phyloP scores from a whole-genome alignment of 2,888 invertebrate genomes.

The Drosophila prolongata region DNA sequence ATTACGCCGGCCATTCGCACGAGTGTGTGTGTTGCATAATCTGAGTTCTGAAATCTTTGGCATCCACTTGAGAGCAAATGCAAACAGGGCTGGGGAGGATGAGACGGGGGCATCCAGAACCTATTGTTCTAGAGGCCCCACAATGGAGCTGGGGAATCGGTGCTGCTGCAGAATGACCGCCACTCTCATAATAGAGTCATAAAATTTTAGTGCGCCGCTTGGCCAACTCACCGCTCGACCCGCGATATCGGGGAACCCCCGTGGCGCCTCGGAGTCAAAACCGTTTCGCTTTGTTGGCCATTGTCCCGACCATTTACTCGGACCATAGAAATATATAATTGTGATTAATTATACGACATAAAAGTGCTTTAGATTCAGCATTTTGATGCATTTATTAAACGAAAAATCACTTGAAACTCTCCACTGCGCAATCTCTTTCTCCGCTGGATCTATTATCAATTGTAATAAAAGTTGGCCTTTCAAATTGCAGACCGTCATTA shows the following conservation, averaged over 20 bases:
- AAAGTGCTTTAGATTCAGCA: slow-evolving; percentile 77
- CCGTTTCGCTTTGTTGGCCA: slow-evolving; percentile 77
- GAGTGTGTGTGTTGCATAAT: slow-evolving; percentile 59
- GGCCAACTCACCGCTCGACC: slow-evolving; percentile 40
- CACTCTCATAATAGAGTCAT: slow-evolving; percentile 79
- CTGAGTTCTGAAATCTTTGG: slow-evolving; percentile 72
- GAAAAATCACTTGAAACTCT: slow-evolving; percentile 76
- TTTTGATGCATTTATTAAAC: slow-evolving; percentile 78
- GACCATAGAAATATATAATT: slow-evolving; percentile 77
- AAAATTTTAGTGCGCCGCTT: slow-evolving; percentile 77
- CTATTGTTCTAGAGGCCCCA: slow-evolving; percentile 53
- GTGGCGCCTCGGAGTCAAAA: slow-evolving; percentile 62
- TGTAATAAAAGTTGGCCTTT: slow-evolving; percentile 57
- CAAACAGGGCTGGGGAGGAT: slow-evolving; percentile 31
- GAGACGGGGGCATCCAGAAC: slow-evolving; percentile 14
- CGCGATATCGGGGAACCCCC: slow-evolving; percentile 52
- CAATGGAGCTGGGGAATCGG: slow-evolving; percentile 52
- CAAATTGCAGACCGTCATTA: slow-evolving; percentile 2
- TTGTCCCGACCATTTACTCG: slow-evolving; percentile 72
- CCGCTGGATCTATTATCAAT: slow-evolving; percentile 64
- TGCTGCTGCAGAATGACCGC: slow-evolving; percentile 58
- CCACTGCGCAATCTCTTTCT: slow-evolving; percentile 20
- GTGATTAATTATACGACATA: slow-evolving; percentile 80
- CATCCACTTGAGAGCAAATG: slow-evolving; percentile 70
- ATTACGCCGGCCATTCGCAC: slow-evolving; percentile 68